Evolutionary conservation across 1,140 invertebrate genomes (phyloP), one percentile per base, ranked within the genome.

Genomic region (Acromyrmex echinatior): DNA sequence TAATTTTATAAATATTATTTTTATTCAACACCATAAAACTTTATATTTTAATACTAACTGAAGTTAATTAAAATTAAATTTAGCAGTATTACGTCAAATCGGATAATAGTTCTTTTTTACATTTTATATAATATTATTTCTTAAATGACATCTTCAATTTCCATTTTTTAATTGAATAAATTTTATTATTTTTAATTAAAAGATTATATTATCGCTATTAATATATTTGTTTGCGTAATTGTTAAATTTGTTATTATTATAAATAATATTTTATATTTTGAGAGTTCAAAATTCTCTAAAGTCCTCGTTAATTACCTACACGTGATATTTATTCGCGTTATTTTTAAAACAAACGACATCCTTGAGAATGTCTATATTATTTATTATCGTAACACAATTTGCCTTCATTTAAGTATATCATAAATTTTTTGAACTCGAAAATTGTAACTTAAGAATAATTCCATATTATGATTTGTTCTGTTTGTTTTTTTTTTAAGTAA

Each of bases 291-390:
- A 71, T 35, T 60, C 18, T 45, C 39, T 10, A 49, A 74, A 49
- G 49, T 49, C 18, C 28, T 6, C 21, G 3, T 74, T 76, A 74
- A 84, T 84, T 62, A 74, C 49, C 25, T 35, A 51, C 14, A 35
- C 39, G 14, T 45, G 18, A 63, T 14, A 18, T 51, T 49, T 51
- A 51, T 25, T 63, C 56, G 56, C 12, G 18, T 84, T 49, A 84
- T 84, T 76, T 84, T 84, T 74, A 62, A 49, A 35, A 25, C 9
- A 21, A 62, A 84, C 25, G 5, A n/a, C 56, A 49, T 45, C 14
- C 56, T 82, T 84, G 56, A 28, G 80, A 25, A 76, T 7, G 0
- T 35, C 45, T 49, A 62, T 45, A 45, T 35, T 35, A 35, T 35
- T 35, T 82, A 60, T 82, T 53, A 62, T 56, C 7, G 56, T 28